phyloP scores from a whole-genome alignment of 2,888 invertebrate species.

The Caenorhabditis parvicauda region DNA sequence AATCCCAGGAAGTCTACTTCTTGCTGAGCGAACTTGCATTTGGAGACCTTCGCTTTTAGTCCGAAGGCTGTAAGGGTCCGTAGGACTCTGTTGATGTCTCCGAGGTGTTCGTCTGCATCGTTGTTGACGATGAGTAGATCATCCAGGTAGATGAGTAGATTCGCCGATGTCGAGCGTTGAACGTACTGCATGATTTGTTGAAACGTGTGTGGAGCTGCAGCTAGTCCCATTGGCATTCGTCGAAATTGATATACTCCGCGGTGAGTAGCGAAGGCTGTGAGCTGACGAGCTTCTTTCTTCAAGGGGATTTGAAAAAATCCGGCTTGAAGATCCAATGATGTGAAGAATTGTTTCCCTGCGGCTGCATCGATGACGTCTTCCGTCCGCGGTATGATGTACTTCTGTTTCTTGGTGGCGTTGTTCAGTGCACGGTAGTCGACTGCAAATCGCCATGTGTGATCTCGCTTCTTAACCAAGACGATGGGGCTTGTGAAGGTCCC shows the following conservation, averaged over 20 bases:
- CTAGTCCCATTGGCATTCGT: conserved; percentile 21
- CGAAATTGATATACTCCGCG: conserved; percentile 11
- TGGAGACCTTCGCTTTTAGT: conserved; percentile 22
- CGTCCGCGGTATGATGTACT: conserved; percentile 5
- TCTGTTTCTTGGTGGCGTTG: conserved; percentile 5
- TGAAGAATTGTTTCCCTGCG: conserved; percentile 5
- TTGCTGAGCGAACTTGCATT: conserved; percentile 19
- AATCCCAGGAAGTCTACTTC: conserved; percentile 28
- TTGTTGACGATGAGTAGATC: conserved; percentile 13
- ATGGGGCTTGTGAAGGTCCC: conserved; percentile 10
- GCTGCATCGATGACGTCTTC: conserved; percentile 13
- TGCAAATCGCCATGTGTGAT: conserved; percentile 10
- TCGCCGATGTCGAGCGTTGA: not conserved
- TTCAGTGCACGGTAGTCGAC: conserved; percentile 25
- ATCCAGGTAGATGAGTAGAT: conserved; percentile 21
- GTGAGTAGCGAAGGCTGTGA: conserved; percentile 16
- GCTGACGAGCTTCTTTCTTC: not conserved
- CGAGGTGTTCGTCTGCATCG: conserved; percentile 12
- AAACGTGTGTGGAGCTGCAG: conserved; percentile 10
- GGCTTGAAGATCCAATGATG: conserved; percentile 9
- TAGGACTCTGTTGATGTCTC: conserved; percentile 20
- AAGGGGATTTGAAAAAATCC: conserved; percentile 24
- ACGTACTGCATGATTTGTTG: conserved; percentile 15
- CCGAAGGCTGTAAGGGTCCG: conserved; percentile 11
- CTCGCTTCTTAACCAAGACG: conserved; percentile 18